Evolutionary conservation across 2,888 invertebrate genomes (phyloP).

Genomic region (Amiota mariae): DNA sequence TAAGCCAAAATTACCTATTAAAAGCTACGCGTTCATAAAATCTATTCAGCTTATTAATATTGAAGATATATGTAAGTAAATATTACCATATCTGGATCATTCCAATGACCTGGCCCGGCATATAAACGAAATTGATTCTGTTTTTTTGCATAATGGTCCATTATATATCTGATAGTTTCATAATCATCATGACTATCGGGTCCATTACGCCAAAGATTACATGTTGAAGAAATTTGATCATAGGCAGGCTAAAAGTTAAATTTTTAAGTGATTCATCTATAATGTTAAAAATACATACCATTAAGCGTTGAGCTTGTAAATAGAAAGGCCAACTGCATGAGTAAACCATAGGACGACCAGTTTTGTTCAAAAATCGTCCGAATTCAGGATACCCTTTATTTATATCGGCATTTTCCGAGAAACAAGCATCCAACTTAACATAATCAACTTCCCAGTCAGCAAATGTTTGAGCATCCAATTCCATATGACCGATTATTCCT

Average conservation of each 20-base stretch:
- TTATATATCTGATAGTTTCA: constrained; percentile 76
- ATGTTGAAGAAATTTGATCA: constrained; percentile 75
- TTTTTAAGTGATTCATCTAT: background rate
- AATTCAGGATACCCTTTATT: constrained; percentile 80
- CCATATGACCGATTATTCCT: constrained; percentile 78
- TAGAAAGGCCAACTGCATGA: constrained; percentile 88
- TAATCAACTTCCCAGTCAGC: constrained; percentile 85
- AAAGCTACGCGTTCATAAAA: constrained; percentile 69
- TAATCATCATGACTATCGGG: constrained; percentile 80
- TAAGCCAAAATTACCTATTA: constrained; percentile 79
- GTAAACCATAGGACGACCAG: constrained; percentile 83
- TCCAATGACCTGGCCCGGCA: constrained; percentile 81
- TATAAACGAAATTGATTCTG: constrained; percentile 77
- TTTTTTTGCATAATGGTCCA: constrained; percentile 78
- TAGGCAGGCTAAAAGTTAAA: constrained; percentile 75
- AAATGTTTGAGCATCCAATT: constrained; percentile 81
- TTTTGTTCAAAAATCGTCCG: constrained; percentile 79
- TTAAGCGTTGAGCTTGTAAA: constrained; percentile 72
- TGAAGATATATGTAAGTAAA: constrained; percentile 19
- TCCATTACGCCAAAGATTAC: constrained; percentile 81
- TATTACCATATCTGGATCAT: constrained; percentile 81
- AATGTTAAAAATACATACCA: constrained; percentile 37
- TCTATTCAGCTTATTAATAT: background rate
- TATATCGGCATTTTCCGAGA: constrained; percentile 75
- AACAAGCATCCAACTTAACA: constrained; percentile 85